A percentile compares a stretch with the other conserved stretches of the same genome.
phyloP scores from a whole-genome alignment of 2,113 vertebrate species.

The Gorsachius goisagi region DNA sequence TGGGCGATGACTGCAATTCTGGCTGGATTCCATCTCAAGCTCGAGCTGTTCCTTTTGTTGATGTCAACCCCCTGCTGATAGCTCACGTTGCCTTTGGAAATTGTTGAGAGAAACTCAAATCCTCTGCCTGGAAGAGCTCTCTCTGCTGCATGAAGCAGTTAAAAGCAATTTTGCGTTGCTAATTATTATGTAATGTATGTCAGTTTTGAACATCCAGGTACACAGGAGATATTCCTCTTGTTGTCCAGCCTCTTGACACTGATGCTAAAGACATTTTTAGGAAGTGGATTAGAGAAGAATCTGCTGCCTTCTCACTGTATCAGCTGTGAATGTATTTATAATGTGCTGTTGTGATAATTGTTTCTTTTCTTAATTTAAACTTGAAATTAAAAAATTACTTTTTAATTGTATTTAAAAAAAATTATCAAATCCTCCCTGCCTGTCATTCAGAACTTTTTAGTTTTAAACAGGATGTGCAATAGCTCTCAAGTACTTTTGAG shows the following conservation, averaged over 20 bases:
- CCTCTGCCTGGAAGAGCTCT: neutral
- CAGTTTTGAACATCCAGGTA: neutral
- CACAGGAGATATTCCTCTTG: neutral
- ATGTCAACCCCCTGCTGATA: constrained; percentile 6
- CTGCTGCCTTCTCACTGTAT: neutral
- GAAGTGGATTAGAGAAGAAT: neutral
- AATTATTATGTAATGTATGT: neutral
- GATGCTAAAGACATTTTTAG: neutral
- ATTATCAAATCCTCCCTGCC: neutral
- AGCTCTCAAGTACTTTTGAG: neutral
- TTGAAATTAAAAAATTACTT: neutral
- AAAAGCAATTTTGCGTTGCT: constrained; percentile 1
- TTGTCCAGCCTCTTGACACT: neutral
- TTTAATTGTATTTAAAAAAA: neutral
- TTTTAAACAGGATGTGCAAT: neutral
- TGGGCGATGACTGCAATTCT: constrained; percentile 42
- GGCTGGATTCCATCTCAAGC: constrained; percentile 17
- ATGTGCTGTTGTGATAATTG: neutral
- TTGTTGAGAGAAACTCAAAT: neutral
- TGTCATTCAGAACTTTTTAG: neutral
- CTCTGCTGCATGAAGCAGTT: neutral
- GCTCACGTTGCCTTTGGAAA: neutral
- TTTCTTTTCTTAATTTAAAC: neutral
- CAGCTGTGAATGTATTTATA: neutral
- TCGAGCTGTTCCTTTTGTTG: constrained; percentile 47